Evolutionary conservation across 2,113 vertebrate genomes (phyloP), one percentile per base, ranked within the genome.

Genomic region (Hippocampus abdominalis): DNA sequence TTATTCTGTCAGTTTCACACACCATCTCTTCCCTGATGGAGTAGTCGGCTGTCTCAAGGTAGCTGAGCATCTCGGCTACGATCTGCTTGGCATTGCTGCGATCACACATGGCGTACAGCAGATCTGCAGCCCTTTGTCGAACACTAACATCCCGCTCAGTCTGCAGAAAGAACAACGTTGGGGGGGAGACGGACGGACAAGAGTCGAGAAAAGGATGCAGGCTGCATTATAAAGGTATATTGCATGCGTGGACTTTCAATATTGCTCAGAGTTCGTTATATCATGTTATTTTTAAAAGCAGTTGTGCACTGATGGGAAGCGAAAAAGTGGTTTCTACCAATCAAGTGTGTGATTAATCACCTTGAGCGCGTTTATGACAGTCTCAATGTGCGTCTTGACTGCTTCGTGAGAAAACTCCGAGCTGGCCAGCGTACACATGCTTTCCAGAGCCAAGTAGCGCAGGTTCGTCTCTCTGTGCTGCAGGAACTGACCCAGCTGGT

Each of bases 1-100:
- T 66, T 53, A 18, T 57, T 29, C 59, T 20, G 21, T 42, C 18
- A 3, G 7, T 62, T 39, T 53, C 40, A 72, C 84, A 32, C 75
- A 97, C 95, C 42, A 97, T 97, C 87, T 97, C 95, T 72, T 97
- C 95, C 0, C 95, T 92, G 88, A 97, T 97, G 69, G 95, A 96
- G 13, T 97, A 97, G 82, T 97, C 95, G 0, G 95, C 95, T 0
- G 94, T 96, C 85, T 97, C 95, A 62, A 97, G 89, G 87, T 97
- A 97, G 84, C 95, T 94, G 56, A 97, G 88, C 95, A 97, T 97
- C 89, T 97, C 95, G 0, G 95, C 95, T 18, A 96, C 95, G 0
- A 97, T 97, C 88, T 97, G 95, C 86, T 96, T 96, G 69, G 95
- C 94, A 0, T 96, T 97, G 83, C 94, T 96, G 53, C 95, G 94